Evolutionary conservation across 2,113 vertebrate genomes (phyloP).

Genomic region (Hippocampus zosterae): DNA sequence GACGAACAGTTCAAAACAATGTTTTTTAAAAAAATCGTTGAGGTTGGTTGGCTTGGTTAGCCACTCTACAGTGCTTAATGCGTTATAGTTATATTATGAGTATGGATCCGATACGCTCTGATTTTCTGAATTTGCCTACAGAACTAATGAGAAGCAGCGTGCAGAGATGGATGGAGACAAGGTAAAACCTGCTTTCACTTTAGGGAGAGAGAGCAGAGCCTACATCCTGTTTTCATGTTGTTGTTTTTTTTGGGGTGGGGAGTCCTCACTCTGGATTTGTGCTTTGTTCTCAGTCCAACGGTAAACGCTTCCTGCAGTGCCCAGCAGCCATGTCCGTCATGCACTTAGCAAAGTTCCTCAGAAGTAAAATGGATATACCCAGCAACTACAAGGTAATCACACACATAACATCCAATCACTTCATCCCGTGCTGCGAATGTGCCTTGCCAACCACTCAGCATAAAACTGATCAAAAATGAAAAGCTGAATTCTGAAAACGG

Average conservation of each 20-base stretch:
- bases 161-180: conserved; percentile 82
- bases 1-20: too few species aligned
- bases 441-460: background rate
- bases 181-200: conserved; percentile 53
- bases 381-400: conserved; percentile 83
- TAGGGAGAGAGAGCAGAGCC: background rate
- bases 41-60: background rate
- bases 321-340: conserved; percentile 91
- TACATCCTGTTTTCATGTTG: background rate
- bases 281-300: conserved; percentile 68
- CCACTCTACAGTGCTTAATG: background rate
- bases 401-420: background rate
- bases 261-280: conserved; percentile 6
- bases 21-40: too few species aligned
- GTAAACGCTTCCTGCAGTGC: conserved; percentile 88
- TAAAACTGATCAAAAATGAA: background rate
- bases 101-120: background rate
- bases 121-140: conserved; percentile 34
- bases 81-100: background rate
- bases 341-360: conserved; percentile 89
- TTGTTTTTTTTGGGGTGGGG: background rate
- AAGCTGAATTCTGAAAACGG: background rate
- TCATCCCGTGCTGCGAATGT: background rate
- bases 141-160: conserved; percentile 79
- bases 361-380: conserved; percentile 94